Conservation (phyloP, 2,113 vertebrate species). For the Salvelinus sp. region DNA sequence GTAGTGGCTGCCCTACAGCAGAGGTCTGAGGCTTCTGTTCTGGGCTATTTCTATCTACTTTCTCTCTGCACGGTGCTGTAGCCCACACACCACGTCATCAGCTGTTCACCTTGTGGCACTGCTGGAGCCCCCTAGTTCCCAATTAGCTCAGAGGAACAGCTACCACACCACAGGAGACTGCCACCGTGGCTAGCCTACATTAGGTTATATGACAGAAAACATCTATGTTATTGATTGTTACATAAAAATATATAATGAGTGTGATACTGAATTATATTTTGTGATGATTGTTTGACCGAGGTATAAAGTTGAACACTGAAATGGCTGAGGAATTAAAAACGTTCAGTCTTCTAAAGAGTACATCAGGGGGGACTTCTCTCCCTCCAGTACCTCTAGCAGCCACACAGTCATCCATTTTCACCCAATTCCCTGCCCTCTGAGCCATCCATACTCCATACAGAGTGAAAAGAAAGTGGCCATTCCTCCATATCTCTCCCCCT, state of each 20-base stretch:
- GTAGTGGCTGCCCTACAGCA: conserved; percentile 1
- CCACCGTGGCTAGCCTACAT: too few relatives aligned
- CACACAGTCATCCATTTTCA: conserved; percentile 45
- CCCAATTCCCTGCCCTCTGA: conserved; percentile 41
- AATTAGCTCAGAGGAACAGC: too few relatives aligned
- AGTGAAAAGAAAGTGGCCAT: conserved; percentile 50
- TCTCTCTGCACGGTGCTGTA: too few relatives aligned
- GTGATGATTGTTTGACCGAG: not conserved
- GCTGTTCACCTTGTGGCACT: too few relatives aligned
- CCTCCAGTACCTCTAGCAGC: conserved; percentile 36
- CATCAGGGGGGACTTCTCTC: conserved; percentile 27
- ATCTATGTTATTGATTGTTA: too few relatives aligned
- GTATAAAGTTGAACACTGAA: not conserved
- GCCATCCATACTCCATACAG: conserved; percentile 40
- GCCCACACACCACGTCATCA: not conserved
- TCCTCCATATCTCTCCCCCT: not conserved
- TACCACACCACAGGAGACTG: too few relatives aligned
- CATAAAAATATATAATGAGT: too few relatives aligned
- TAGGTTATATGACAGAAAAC: too few relatives aligned
- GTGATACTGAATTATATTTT: too few relatives aligned
- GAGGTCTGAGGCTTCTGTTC: too few relatives aligned
- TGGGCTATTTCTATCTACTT: too few relatives aligned
- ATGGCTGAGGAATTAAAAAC: not conserved
- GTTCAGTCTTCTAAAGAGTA: not conserved
- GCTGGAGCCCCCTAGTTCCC: too few relatives aligned